phyloP scores from a whole-genome alignment of 2,113 vertebrate species.

The Parus major region DNA sequence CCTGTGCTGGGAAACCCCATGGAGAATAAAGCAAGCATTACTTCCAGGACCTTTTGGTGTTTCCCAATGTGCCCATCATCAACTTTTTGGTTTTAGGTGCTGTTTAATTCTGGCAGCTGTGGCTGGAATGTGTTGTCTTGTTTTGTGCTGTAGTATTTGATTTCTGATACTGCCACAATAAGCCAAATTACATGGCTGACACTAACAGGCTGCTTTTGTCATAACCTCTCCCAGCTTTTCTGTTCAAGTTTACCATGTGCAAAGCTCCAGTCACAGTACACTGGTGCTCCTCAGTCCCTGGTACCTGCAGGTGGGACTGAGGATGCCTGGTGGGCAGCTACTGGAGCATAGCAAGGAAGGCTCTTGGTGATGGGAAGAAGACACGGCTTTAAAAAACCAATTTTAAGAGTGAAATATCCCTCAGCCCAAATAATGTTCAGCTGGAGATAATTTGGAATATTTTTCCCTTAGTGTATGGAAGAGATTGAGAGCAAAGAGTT shows the following conservation, averaged over 20 bases:
- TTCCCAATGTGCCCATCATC: background rate
- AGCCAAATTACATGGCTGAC: background rate
- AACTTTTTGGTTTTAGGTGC: background rate
- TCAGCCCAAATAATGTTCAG: background rate
- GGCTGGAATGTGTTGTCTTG: background rate
- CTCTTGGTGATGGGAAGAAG: background rate
- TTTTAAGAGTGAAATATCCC: background rate
- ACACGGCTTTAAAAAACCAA: background rate
- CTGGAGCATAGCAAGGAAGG: background rate
- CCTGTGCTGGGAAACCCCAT: background rate
- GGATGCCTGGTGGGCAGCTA: background rate
- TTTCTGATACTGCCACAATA: background rate
- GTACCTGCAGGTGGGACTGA: background rate
- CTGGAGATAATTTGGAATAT: background rate
- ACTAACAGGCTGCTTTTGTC: background rate
- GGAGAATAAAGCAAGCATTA: background rate
- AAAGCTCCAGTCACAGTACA: fast-evolving
- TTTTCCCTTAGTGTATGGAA: background rate
- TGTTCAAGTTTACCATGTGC: fast-evolving
- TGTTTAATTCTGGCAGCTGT: background rate
- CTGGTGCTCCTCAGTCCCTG: background rate
- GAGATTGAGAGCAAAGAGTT: background rate
- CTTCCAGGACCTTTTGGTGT: background rate
- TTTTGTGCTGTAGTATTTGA: background rate
- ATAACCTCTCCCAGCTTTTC: background rate